phyloP scores from a whole-genome alignment of 2,797 vertebrate genomes.

The Lutjanus argentimaculatus region DNA sequence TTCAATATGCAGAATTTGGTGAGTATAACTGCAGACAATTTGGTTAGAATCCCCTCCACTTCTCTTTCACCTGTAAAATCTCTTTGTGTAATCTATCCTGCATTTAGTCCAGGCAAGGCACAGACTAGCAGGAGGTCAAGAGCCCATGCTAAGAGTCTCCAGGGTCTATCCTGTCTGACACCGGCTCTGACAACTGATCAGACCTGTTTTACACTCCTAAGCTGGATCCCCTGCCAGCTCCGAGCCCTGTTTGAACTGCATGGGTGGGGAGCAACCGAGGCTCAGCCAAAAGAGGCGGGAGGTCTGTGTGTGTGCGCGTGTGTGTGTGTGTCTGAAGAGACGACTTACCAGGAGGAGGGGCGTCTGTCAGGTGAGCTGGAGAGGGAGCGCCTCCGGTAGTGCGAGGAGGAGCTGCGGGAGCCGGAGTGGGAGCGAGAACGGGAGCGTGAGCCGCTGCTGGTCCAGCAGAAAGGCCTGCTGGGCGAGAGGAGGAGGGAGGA shows the following conservation, averaged over 20 bases:
- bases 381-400: conserved; percentile 93
- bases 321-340: neutral
- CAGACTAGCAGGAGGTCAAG: conserved; percentile 51
- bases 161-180: conserved; percentile 45
- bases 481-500: conserved; percentile 90
- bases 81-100: conserved; percentile 33
- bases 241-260: conserved; percentile 51
- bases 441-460: conserved; percentile 83
- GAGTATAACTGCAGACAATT: conserved; percentile 15
- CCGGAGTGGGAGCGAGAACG: conserved; percentile 92
- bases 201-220: conserved; percentile 59
- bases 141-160: conserved; percentile 51
- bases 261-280: conserved; percentile 35
- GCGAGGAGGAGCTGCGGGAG: conserved; percentile 93
- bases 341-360: conserved; percentile 92
- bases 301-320: conserved; percentile 27
- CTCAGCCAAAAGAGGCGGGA: conserved; percentile 53
- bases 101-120: conserved; percentile 44
- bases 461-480: conserved; percentile 80
- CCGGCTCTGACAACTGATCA: conserved; percentile 57
- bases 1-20: conserved; percentile 21
- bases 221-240: conserved; percentile 42
- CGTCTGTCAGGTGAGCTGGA: conserved; percentile 95
- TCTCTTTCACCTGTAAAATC: conserved; percentile 21
- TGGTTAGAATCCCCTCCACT: conserved; percentile 7